These are phyloP conservation scores for Lichenostomus cassidix DNA, from an alignment of 2,113 vertebrate species.

Conservation along the genomic window DNA sequence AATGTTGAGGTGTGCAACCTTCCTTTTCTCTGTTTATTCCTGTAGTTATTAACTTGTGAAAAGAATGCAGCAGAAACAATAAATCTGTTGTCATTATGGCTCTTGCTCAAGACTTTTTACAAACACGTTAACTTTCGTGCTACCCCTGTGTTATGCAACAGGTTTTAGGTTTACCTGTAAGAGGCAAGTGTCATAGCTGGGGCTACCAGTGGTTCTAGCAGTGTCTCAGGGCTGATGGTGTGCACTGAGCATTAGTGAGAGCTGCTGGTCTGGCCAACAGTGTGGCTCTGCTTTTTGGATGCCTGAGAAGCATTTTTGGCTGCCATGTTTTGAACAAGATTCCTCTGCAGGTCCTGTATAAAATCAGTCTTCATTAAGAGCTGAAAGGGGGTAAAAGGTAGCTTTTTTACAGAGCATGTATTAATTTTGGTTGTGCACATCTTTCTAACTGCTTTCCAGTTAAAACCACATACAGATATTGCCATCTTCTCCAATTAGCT, in stretches of 20 bases:
- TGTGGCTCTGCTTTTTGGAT: background rate
- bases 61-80: background rate
- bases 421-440: background rate
- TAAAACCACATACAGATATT: background rate
- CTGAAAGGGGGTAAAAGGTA: background rate
- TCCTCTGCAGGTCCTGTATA: background rate
- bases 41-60: background rate
- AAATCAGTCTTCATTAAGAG: background rate
- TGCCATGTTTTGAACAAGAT: background rate
- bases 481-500: background rate
- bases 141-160: background rate
- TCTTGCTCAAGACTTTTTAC: background rate
- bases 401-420: background rate
- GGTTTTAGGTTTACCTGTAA: background rate
- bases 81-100: background rate
- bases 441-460: background rate
- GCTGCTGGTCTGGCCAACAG: background rate
- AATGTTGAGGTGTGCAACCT: background rate
- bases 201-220: background rate
- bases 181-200: background rate
- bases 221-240: background rate
- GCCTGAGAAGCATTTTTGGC: background rate
- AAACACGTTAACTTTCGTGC: background rate
- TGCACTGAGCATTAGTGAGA: fast-evolving
- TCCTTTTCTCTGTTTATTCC: background rate